Percentiles rank a stretch among this genome's conserved stretches.
phyloP scores from a whole-genome alignment of 2,888 invertebrate species.

The Anoncus sp. region DNA sequence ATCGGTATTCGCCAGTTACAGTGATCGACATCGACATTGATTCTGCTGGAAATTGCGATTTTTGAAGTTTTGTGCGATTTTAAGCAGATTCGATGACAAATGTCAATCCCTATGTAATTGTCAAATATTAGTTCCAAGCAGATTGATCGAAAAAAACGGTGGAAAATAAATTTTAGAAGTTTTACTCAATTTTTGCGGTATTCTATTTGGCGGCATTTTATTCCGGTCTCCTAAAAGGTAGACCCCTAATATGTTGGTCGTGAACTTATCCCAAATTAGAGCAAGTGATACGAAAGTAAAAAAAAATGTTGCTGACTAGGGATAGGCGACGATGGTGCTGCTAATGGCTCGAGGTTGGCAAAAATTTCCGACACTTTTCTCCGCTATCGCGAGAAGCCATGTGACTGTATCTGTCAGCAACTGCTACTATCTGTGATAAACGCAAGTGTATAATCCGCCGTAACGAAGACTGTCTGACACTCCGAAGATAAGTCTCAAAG shows the following conservation, averaged over 20 bases:
- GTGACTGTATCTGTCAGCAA: neutral
- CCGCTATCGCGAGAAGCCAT: neutral
- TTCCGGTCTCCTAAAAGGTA: too few species aligned
- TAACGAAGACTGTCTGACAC: slow-evolving; percentile 22
- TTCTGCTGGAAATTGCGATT: too few species aligned
- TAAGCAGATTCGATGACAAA: too few species aligned
- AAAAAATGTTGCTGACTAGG: slow-evolving; percentile 17
- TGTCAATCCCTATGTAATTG: too few species aligned
- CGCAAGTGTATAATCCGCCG: slow-evolving; percentile 21
- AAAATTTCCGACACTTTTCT: slow-evolving; percentile 13
- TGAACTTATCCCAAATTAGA: neutral
- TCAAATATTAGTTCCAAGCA: too few species aligned
- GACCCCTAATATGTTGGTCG: too few species aligned
- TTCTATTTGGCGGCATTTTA: too few species aligned
- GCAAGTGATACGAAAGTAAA: neutral
- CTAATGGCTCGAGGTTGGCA: slow-evolving; percentile 18
- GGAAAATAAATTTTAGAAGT: neutral
- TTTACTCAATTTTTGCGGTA: neutral
- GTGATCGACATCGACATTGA: too few species aligned
- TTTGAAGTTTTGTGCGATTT: too few species aligned
- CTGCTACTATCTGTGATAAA: neutral
- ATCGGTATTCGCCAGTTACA: too few species aligned
- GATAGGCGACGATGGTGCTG: neutral
- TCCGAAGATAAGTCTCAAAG: neutral
- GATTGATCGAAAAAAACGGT: too few species aligned